Base-by-base conservation (phyloP, 2,888 invertebrate species). In the Drosophila cracens region DNA sequence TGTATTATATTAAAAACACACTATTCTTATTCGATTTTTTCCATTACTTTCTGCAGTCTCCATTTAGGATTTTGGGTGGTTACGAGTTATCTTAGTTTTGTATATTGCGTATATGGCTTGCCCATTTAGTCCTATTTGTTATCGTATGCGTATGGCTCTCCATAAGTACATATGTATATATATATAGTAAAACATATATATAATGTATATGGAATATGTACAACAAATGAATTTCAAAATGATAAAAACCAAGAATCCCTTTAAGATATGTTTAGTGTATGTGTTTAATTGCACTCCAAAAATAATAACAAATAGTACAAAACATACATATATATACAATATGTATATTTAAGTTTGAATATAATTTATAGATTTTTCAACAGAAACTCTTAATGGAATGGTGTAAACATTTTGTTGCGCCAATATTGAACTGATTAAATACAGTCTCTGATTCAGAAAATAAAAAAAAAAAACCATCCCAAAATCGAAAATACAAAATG, bases 11-110 rank as follows among this genome's bases (percentile, higher is more conserved):
- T 79, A 79, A 76, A 87, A 84, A 79, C 87, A 82, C 79, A 74
- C 77, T 87, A 87, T 81, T 64, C 79, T 79, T 84, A 69, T 81
- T 82, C 79, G 76, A 80, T 79, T 86, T 79, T 79, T 86, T 82
- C 78, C 62, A 71, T 77, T 75, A 75, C 75, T 67, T 81, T 70
- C 82, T 81, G 85, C 85, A 86, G 85, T 86, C 85, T 86, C 85
- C 85, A 80, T 87, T 81, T 87, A 87, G 87, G 87, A 87, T 86
- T 88, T 83, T 88, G 85, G 85, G 85, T 86, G 85, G 85, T 86
- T 86, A 87, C 89, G 89, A 89, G 85, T 87, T 87, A 79, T 86
- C 86, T 82, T 82, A 83, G 83, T 89, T 83, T 81, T 83, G 82
- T 84, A 72, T 84, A 82, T 84, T 81, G 83, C 81, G 48, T 75